Conservation (phyloP, 2,113 vertebrate genomes). For the Procavia capensis region DNA sequence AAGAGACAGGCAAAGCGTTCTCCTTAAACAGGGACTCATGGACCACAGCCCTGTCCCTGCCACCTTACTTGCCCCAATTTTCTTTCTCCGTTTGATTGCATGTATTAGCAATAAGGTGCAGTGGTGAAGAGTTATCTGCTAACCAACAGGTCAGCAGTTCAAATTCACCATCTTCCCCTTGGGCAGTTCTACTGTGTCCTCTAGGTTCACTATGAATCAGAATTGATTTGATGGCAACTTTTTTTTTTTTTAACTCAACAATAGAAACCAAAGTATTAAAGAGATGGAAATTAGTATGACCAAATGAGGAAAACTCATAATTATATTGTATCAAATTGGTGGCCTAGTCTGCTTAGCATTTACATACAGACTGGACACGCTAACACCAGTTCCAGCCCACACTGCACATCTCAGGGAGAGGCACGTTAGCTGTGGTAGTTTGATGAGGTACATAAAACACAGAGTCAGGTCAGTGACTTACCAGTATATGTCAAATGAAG, state of each 20-base stretch:
- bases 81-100: background rate
- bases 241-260: background rate
- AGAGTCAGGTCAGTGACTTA: constrained; percentile 6
- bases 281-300: background rate
- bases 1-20: background rate
- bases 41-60: background rate
- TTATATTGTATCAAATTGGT: background rate
- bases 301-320: background rate
- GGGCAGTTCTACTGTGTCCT: too few relatives aligned
- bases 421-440: background rate
- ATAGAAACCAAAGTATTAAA: background rate
- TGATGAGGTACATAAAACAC: constrained; percentile 46
- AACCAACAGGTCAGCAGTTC: too few relatives aligned
- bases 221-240: too few relatives aligned
- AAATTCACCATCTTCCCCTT: too few relatives aligned
- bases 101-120: background rate
- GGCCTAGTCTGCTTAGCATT: background rate
- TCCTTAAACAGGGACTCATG: background rate
- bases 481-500: background rate
- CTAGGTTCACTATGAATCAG: too few relatives aligned
- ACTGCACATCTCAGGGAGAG: background rate
- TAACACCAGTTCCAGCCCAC: constrained; percentile 30
- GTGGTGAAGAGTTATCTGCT: too few relatives aligned
- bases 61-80: background rate
- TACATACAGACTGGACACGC: background rate